phyloP scores from a whole-genome alignment of 2,113 vertebrate species.

The Gavialis gangeticus region DNA sequence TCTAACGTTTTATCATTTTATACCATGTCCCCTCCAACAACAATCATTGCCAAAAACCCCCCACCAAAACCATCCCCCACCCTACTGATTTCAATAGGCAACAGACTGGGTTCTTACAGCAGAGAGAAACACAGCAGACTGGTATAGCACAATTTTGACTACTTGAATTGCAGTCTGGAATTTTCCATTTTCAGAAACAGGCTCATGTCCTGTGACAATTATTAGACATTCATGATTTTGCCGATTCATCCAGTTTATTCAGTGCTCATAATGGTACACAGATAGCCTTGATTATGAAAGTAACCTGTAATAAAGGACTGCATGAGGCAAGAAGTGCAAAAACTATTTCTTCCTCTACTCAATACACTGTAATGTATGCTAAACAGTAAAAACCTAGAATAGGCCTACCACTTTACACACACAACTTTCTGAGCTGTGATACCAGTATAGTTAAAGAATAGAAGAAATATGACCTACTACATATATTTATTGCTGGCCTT shows the following conservation, averaged over 20 bases:
- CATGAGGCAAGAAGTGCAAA: conserved; percentile 2
- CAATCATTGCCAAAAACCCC: neutral
- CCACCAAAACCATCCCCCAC: neutral
- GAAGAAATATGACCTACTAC: conserved; percentile 55
- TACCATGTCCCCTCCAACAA: neutral
- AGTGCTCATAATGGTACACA: neutral
- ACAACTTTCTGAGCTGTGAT: conserved; percentile 48
- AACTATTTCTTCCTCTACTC: conserved; percentile 8
- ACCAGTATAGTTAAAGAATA: conserved; percentile 33
- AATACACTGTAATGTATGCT: conserved; percentile 23
- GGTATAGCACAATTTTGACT: neutral
- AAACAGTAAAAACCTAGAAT: conserved; percentile 58
- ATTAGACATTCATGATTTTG: neutral
- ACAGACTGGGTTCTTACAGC: neutral
- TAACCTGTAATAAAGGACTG: neutral
- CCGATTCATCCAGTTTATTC: neutral
- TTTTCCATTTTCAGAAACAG: neutral
- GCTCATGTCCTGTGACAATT: neutral
- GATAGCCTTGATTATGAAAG: neutral
- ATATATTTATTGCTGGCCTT: conserved; percentile 62
- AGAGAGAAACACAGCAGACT: neutral
- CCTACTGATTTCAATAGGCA: neutral
- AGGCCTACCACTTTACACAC: conserved; percentile 38
- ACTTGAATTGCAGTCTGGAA: neutral
- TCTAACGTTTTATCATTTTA: neutral